Conservation (phyloP, 2,113 vertebrate species). For the Alexandromys fortis region DNA sequence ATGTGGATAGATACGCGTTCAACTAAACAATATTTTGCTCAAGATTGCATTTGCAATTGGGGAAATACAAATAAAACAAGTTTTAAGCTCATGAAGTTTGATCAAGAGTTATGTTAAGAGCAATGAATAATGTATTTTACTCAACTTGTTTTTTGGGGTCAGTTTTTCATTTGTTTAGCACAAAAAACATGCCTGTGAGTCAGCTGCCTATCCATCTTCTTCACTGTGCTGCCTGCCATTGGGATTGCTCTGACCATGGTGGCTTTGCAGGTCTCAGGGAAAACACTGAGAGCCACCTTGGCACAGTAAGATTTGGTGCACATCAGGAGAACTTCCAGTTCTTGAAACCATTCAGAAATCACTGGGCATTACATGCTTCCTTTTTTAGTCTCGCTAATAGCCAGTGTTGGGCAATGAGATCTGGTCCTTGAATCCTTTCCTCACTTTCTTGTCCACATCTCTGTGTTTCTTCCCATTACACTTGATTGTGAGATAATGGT, state of each 20-base stretch:
- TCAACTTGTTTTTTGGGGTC: background rate
- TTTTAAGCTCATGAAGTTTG: background rate
- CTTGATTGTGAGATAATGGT: background rate
- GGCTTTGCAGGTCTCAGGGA: background rate
- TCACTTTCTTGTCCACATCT: rapidly evolving
- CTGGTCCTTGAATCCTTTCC: background rate
- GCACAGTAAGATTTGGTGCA: background rate
- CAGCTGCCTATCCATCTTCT: background rate
- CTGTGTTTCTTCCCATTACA: too few relatives aligned
- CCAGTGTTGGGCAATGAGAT: background rate
- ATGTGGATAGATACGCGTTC: background rate
- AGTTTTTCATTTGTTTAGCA: background rate
- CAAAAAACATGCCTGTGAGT: background rate
- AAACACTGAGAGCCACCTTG: background rate
- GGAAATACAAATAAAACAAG: background rate
- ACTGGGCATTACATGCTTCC: background rate
- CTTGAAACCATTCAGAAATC: background rate
- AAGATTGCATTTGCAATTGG: background rate
- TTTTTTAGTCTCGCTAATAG: background rate
- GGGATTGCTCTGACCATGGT: background rate
- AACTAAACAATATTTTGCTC: background rate
- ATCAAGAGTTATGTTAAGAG: background rate
- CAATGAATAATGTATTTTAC: background rate
- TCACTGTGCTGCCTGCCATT: background rate
- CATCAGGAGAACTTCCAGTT: background rate